Conservation (phyloP, 1,140 invertebrate genomes). For the Telenomus remus region DNA sequence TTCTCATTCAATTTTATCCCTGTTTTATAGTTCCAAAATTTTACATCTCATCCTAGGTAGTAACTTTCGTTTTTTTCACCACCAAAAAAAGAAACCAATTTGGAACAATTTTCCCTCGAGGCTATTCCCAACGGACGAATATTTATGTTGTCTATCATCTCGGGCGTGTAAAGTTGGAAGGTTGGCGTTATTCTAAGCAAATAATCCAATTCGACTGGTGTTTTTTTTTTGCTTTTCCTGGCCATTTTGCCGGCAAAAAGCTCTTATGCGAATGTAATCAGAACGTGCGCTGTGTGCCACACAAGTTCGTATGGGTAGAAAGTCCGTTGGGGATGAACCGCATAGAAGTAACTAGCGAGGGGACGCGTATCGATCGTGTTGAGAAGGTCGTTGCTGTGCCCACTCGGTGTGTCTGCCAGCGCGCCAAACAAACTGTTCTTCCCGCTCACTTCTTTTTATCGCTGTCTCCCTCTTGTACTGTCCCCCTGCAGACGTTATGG, state of each 20-base stretch:
- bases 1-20: too few relatives aligned
- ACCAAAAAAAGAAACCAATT: too few relatives aligned
- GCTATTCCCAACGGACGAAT: too few relatives aligned
- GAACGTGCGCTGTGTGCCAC: neutral
- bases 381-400: slow-evolving; percentile 56
- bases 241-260: slow-evolving; percentile 33
- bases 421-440: slow-evolving; percentile 37
- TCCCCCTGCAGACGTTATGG: slow-evolving; percentile 20
- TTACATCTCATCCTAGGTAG: too few relatives aligned
- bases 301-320: slow-evolving; percentile 24
- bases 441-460: too few relatives aligned
- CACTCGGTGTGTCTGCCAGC: slow-evolving; percentile 31
- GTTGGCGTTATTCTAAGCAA: neutral
- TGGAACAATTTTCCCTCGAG: too few relatives aligned
- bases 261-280: slow-evolving; percentile 38
- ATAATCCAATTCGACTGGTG: slow-evolving; percentile 3
- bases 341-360: slow-evolving; percentile 49
- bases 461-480: slow-evolving; percentile 3
- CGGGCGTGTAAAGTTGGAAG: too few relatives aligned
- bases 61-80: too few relatives aligned
- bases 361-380: slow-evolving; percentile 57
- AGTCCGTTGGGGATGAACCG: slow-evolving; percentile 49
- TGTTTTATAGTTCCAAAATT: too few relatives aligned
- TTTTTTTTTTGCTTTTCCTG: neutral
- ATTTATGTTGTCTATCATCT: too few relatives aligned